Conservation (phyloP, 2,797 vertebrate species). For the Ctenosaura bakeri region DNA sequence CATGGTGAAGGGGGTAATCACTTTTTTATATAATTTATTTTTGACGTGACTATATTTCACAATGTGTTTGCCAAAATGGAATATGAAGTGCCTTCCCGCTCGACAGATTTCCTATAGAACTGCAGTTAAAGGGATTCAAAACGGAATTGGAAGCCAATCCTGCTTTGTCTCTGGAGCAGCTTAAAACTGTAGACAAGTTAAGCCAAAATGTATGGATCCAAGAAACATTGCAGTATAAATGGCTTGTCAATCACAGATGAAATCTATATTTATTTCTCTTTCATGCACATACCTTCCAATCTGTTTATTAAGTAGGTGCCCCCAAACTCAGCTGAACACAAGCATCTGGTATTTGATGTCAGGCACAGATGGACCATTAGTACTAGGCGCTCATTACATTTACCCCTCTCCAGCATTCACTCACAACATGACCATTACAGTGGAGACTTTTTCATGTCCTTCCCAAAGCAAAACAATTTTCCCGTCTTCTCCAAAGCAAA, state of each 20-base stretch:
- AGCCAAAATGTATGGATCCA: constrained; percentile 19
- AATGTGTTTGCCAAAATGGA: constrained; percentile 48
- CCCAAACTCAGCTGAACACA: constrained; percentile 43
- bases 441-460: background rate
- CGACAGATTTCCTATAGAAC: constrained; percentile 31
- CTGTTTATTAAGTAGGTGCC: background rate
- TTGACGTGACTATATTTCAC: constrained; percentile 10
- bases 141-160: constrained; percentile 37
- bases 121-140: background rate
- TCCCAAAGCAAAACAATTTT: background rate
- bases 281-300: background rate
- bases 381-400: constrained; percentile 40
- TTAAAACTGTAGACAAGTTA: background rate
- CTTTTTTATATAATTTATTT: background rate
- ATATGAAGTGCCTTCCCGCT: constrained; percentile 37
- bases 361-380: constrained; percentile 56
- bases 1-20: constrained; percentile 37
- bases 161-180: constrained; percentile 25
- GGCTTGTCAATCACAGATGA: constrained; percentile 27
- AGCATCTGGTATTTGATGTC: constrained; percentile 59
- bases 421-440: background rate
- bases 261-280: constrained; percentile 38
- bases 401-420: constrained; percentile 61
- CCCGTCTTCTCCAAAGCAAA: background rate
- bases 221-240: constrained; percentile 12